phyloP scores from a whole-genome alignment of 2,113 vertebrate genomes.

The Ictalurus punctatus region DNA sequence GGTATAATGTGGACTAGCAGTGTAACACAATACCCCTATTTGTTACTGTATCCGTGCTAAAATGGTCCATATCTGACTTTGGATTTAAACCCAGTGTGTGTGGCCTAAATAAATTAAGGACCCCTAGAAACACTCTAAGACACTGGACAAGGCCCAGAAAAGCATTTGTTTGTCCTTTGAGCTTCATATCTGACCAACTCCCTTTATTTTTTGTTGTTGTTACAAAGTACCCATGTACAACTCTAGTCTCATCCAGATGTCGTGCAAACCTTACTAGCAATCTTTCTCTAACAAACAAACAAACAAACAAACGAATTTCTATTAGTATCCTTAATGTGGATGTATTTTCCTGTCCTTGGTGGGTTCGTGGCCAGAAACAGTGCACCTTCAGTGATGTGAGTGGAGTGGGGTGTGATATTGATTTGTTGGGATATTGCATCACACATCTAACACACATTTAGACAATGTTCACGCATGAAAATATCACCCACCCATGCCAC shows the following conservation, averaged over 20 bases:
- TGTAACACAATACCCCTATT: neutral
- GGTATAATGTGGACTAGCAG: neutral
- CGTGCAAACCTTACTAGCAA: neutral
- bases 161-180: neutral
- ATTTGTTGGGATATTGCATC: neutral
- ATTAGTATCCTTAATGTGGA: neutral
- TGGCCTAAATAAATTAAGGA: neutral
- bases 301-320: neutral
- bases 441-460: neutral
- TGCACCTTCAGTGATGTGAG: neutral
- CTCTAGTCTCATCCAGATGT: neutral
- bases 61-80: neutral
- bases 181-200: no score
- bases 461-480: neutral
- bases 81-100: neutral
- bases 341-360: neutral
- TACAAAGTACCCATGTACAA: neutral
- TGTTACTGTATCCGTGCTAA: neutral
- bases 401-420: neutral
- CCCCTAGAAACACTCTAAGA: neutral
- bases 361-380: neutral
- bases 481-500: neutral
- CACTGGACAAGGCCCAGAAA: neutral
- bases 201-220: no score
- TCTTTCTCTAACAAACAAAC: neutral